Evolutionary conservation across 1,140 invertebrate genomes (phyloP), one percentile per base, ranked within the genome.

Genomic region (Nasonia giraulti): DNA sequence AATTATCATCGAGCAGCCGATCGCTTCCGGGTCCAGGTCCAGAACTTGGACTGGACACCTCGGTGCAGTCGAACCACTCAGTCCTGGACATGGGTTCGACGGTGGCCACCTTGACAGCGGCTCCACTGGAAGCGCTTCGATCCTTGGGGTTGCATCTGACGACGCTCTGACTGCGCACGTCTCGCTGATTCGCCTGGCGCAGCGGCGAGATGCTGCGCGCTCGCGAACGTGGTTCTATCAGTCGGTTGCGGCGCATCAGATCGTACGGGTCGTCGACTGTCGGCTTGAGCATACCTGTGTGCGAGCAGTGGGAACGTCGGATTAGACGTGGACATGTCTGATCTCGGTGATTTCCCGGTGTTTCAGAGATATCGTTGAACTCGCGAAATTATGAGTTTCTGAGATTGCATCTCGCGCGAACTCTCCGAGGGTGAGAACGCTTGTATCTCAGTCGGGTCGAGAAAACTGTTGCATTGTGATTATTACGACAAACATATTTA

Each of bases 161-260:
- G 44, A 95, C 93, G 85, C 92, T 94, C 66, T 94, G 93, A 88
- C 89, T 92, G 68, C 93, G 94, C 80, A 89, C 93, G 91, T 92
- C 94, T 88, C 94, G 86, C 91, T 90, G 89, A 8, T 92, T 87
- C 89, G 92, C 88, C 87, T 94, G 85, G 0, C 92, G 90, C 71
- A 91, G 90, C 0, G 94, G 95, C 50, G 95, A 95, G 50, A 94
- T 95, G 87, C 95, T 95, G 89, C 94, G 94, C 6, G 95, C 94
- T 33, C 95, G 91, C 62, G 93, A 94, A 80, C 94, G 91, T 17
- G 95, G 95, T 27, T 95, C 95, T 68, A 94, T 92, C 85, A 97
- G 89, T 86, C 96, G 94, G 86, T 95, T 96, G 81, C 96, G 93
- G 88, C 96, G 94, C 95, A 97, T 96, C 83, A 96, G 93, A 91